Conservation (phyloP, 2,888 invertebrate species). For the Cataglyphis cursor region DNA sequence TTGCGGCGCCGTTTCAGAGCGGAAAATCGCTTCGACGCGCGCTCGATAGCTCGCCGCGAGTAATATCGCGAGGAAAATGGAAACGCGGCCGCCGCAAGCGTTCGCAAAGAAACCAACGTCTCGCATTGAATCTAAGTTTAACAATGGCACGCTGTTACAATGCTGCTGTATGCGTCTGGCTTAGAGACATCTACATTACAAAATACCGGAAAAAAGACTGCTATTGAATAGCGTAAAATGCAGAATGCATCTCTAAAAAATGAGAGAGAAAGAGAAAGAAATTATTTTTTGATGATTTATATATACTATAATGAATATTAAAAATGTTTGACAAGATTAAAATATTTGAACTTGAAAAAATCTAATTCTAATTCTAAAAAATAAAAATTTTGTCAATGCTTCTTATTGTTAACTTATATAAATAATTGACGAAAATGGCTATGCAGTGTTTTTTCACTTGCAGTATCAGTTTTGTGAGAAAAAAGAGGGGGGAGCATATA, state of each 20-base stretch:
- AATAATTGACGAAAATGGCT: neutral
- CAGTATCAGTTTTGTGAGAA: neutral
- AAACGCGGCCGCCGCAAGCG: neutral
- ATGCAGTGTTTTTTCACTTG: neutral
- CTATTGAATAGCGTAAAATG: neutral
- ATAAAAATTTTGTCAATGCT: neutral
- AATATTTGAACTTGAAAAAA: constrained; percentile 9
- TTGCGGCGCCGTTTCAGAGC: constrained; percentile 4
- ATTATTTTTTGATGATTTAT: neutral
- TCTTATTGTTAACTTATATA: neutral
- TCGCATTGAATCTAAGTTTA: constrained; percentile 23
- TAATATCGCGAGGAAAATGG: constrained; percentile 46
- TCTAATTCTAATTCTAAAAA: neutral
- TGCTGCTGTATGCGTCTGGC: neutral
- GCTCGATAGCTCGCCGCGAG: constrained; percentile 31
- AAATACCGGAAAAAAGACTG: constrained; percentile 18
- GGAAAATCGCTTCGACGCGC: constrained; percentile 51
- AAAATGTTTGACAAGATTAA: neutral
- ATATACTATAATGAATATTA: neutral
- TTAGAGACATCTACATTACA: constrained; percentile 21
- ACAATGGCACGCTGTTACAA: constrained; percentile 14
- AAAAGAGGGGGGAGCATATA: neutral
- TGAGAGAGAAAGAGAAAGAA: neutral
- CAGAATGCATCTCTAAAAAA: neutral
- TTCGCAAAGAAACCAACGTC: constrained; percentile 49